Evolutionary conservation across 2,113 vertebrate genomes (phyloP).

Genomic region (Seriola aureovittata): DNA sequence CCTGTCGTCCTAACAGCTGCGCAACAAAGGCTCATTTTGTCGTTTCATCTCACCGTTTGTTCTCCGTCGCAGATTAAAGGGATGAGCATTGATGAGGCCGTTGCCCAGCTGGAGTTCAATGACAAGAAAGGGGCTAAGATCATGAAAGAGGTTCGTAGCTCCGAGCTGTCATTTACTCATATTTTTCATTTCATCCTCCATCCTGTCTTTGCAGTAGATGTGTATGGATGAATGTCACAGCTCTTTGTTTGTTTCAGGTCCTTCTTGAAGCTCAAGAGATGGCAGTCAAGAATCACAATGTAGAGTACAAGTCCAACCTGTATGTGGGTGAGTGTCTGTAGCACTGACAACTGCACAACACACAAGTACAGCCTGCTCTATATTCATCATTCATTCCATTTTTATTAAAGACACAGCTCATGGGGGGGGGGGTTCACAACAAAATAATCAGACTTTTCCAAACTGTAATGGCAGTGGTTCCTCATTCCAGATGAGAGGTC

Average conservation of each 20-base stretch:
- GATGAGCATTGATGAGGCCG: constrained; percentile 94
- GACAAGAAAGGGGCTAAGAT: constrained; percentile 97
- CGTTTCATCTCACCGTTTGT: not conserved
- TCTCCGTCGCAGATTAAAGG: constrained; percentile 87
- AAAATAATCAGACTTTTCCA: too few species aligned
- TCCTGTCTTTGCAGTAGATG: too few species aligned
- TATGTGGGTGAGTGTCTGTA: constrained; percentile 88
- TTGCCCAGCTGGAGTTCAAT: constrained; percentile 93
- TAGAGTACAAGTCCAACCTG: constrained; percentile 97
- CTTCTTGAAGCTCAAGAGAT: constrained; percentile 97
- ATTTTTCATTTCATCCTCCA: not conserved
- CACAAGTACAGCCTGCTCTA: too few species aligned
- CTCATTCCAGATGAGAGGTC: too few species aligned
- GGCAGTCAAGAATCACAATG: constrained; percentile 93
- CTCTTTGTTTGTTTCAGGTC: constrained; percentile 80
- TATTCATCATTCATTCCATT: too few species aligned
- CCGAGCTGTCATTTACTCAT: not conserved
- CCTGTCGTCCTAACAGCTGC: not conserved
- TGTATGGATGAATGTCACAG: not conserved
- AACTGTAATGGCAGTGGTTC: too few species aligned
- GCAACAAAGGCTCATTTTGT: not conserved
- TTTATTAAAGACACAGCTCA: too few species aligned
- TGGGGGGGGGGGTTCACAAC: too few species aligned
- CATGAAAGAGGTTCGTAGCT: constrained; percentile 90
- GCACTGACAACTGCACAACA: not conserved